Evolutionary conservation across 92 coral and sea anemone species (phyloP), one percentile per base, ranked within the genome.

Genomic region (Palythoa heliodiscus): DNA sequence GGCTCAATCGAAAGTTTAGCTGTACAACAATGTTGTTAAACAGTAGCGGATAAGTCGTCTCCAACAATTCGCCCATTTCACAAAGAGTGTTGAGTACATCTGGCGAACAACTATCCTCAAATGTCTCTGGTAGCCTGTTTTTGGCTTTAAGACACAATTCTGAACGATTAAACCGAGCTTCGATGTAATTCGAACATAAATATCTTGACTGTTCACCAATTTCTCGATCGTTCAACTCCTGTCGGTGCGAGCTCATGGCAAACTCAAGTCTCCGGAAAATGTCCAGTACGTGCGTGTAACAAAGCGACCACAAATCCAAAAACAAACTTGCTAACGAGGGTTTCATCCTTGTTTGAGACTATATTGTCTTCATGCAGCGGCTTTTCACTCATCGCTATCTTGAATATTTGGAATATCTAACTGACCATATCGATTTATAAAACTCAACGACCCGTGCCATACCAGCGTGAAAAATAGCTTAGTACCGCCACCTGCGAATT

Each of bases 11-110:
- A 25, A 93, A 92, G 88, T 97, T 97, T 66, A 94, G 67, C 72
- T 97, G 99, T 5, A 88, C 94, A 9, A 87, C 87, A 19, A 97
- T 94, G 78, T 97, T 92, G 20, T 69, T 85, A 81, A 89, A 97
- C 10, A 97, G 89, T 14, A 74, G 73, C 1, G 99, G 99, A 54
- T 89, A 91, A 19, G 89, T 79, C 47, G 85, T 86, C 83, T 96
- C 99, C 40, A 96, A 80, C 39, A 96, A 72, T 20, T 89, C 85
- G 20, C 99, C 95, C 35, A 88, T 78, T 70, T 93, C 95, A 68
- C 84, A 83, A 69, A 94, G 83, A 0, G 95, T 90, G 61, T 76
- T 55, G 16, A 92, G 86, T 35, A 90, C 93, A 16, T 94, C 91
- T 57, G 88, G 90, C 1, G 95, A 82, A 48, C 95, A 89, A 6